Base-by-base conservation (phyloP, 2,797 vertebrate species). In the Molossus alvarezi region DNA sequence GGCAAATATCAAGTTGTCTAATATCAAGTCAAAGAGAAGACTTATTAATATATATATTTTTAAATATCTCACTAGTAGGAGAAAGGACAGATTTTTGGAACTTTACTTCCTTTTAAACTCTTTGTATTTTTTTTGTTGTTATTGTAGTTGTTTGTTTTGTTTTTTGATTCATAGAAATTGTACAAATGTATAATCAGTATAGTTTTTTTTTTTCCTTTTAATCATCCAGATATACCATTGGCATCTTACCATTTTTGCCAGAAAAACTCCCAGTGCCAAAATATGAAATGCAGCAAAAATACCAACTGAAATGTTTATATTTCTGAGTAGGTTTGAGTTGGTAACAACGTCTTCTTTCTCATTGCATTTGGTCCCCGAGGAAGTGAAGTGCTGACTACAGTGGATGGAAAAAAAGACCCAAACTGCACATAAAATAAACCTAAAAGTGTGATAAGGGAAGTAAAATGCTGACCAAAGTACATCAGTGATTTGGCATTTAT, bases 321-420 rank as follows among this genome's bases (percentile, higher is more conserved):
- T 86, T 94, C 80, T 37, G 17, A 65, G 67, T 64, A 62, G 17
- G 17, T 75, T 64, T 86, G 11, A 55, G 48, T 33, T 72, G 73
- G 73, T 55, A n/a, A 69, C 51, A 25, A 25, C 75, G 12, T 67
- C 51, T 14, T 91, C 7, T 71, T 73, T 94, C 25, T 97, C 67
- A 14, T 2, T 85, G 67, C 8, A 48, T 9, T 85, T 64, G 23
- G 17, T 91, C 88, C 62, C 88, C 1, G 37, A 90, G 75, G 73
- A 95, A 90, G 64, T 53, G 20, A 93, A 92, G 27, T 93, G 88
- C 84, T 93, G 92, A 97, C 65, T 72, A 62, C 11, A 5, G 7
- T 69, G 29, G 20, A 65, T 88, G 23, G 25, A 91, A n/a, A 75
- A 79, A 91, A 21, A 79, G 87, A 72, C 13, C 57, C 76, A 97